Evolutionary conservation across 2,797 vertebrate genomes (phyloP), one percentile per base, ranked within the genome.

Genomic region (Rhodeus uyekii): DNA sequence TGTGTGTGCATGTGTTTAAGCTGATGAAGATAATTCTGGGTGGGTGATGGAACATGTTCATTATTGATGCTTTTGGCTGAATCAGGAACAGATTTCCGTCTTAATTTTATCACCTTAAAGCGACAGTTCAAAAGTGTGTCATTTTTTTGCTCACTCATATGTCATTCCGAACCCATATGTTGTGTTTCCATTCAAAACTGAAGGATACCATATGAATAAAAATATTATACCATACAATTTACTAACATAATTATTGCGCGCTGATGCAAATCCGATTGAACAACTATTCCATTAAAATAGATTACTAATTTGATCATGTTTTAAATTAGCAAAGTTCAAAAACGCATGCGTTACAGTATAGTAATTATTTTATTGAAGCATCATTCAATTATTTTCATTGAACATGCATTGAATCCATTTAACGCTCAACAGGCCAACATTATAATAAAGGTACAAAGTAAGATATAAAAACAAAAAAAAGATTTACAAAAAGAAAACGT

Each of bases 61-160:
- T 81, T 74, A 50, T 65, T 63, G 36, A 81, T 34, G 72, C 34
- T 75, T 55, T 24, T 19, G 8, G 24, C n/a, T 19, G 8, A 58
- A 58, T 55, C 36, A 39, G 34, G 72, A 75, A 27, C n/a, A 58
- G 72, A 58, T 39, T 55, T 58, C 1, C 9, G 19, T 58, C 29
- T 34, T 34, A 72, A 36, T 32, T 4, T 6, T n/a, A n/a, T 50
- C 5, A 34, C 22, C n/a, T 74, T 58, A 58, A 74, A 58, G 48
- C 0, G 3, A 34, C 1, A 50, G 69, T 34, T n/a, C 29, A 50
- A 34, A 32, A 71, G 1, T 19, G 1, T 19, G 5, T 72, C 14
- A 48, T 34, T 29, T 34, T 39, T 50, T 50, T 50, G 53, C 12
- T 73, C n/a, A 55, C 5, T 7, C 3, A n/a, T 16, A 36, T 1